Base-by-base conservation (phyloP, 2,113 vertebrate species). In the Meleagris gallopavo region DNA sequence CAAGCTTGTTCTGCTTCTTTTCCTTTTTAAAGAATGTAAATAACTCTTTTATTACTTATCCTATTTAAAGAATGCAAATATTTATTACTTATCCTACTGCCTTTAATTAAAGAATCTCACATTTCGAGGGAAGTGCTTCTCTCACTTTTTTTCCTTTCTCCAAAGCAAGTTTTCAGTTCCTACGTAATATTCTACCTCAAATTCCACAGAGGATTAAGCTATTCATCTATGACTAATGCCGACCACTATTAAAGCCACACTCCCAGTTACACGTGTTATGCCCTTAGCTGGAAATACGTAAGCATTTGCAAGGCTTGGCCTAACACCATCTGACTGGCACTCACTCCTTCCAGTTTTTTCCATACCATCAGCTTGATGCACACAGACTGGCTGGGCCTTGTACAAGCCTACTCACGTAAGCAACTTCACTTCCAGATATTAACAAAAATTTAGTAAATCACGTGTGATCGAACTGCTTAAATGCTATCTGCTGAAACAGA, bases 251-350 rank as follows among this genome's bases (percentile, higher is more conserved):
- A 29, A 96, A 88, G 32, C 58, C 46, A 43, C 7, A 11, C 11
- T 61, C 43, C 3, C 0, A 1, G 27, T 65, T 52, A 72, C 5
- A 3, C 6, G 15, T 14, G 36, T 34, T 7, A 18, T 14, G 45
- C n/a, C 43, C 66, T 85, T 19, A 73, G 69, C 67, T 93, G 45
- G 25, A 88, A 83, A 70, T 36, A 83, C 0, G 0, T 17, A 55
- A 88, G 30, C 29, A 41, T 30, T 64, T 81, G 21, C 88, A 71
- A 73, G 36, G 58, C 52, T 66, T 70, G 11, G 73, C 71, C 11
- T 61, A 75, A 72, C 34, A 41, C 10, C 4, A 27, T 12, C 73
- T 64, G 52, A 32, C 60, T 46, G 38, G 41, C 18, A 78, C 32
- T 52, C 50, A 73, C 50, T 90, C 48, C 29, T 7, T 46, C 48